phyloP scores from a whole-genome alignment of 2,113 vertebrate genomes.

The Marmota monax region DNA sequence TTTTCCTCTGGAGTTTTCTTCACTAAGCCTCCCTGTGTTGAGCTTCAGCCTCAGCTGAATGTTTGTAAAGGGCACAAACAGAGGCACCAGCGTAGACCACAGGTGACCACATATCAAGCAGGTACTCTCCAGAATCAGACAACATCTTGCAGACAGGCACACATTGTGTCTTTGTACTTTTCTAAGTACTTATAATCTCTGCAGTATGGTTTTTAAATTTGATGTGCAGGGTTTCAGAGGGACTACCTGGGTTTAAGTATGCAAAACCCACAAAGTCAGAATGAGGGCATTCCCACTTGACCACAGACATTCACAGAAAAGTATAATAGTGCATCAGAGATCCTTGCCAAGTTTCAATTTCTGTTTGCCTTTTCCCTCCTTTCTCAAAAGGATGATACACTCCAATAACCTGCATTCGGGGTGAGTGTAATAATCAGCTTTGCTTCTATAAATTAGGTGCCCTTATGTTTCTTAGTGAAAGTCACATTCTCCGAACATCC shows the following conservation, averaged over 20 bases:
- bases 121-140: background rate
- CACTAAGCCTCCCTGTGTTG: background rate
- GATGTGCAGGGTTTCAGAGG: background rate
- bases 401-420: background rate
- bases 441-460: background rate
- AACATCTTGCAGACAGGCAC: background rate
- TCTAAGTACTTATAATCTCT: background rate
- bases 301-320: background rate
- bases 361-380: background rate
- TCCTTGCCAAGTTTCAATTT: background rate
- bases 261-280: background rate
- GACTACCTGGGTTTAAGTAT: background rate
- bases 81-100: background rate
- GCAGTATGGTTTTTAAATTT: background rate
- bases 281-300: background rate
- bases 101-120: background rate
- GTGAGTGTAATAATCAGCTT: background rate
- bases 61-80: background rate
- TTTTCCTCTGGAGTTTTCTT: background rate
- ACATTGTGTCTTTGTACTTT: background rate
- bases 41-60: background rate
- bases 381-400: background rate
- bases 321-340: too few species aligned
- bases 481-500: background rate
- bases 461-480: background rate